Conservation (phyloP, 2,888 invertebrate genomes). For the Drosophila neoperkinsi region DNA sequence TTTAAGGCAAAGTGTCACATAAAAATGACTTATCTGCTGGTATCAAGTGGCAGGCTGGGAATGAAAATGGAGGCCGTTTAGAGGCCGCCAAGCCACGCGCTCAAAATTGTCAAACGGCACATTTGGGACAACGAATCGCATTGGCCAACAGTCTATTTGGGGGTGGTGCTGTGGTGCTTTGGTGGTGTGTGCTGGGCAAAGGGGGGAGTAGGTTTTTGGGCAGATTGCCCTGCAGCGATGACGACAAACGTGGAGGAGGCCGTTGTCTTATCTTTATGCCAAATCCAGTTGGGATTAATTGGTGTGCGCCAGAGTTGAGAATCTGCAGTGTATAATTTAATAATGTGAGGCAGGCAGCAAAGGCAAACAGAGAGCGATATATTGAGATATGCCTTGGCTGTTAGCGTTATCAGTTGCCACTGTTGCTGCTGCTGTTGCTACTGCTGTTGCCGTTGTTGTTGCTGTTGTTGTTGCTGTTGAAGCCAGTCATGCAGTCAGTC, state of each 20-base stretch:
- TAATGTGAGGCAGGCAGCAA: conserved; percentile 65
- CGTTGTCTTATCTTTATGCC: conserved; percentile 77
- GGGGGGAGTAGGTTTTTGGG: conserved; percentile 23
- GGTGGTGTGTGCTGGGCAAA: too few relatives aligned
- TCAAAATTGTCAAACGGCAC: conserved; percentile 72
- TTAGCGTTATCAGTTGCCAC: conserved; percentile 66
- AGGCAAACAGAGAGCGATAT: conserved; percentile 9
- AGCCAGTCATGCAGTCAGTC: conserved; percentile 29
- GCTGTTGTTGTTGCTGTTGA: conserved; percentile 18
- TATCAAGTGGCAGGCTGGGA: conserved; percentile 78
- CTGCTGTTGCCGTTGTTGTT: conserved; percentile 20
- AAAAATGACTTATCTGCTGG: conserved; percentile 84
- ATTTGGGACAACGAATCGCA: conserved; percentile 39
- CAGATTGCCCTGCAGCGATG: conserved; percentile 63
- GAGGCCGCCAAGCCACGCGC: conserved; percentile 68
- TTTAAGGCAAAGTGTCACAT: conserved; percentile 84
- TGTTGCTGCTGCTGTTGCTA: conserved; percentile 1
- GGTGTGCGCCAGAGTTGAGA: conserved; percentile 58
- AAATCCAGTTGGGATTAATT: conserved; percentile 81
- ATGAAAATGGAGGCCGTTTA: conserved; percentile 48
- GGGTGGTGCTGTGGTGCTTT: neutral
- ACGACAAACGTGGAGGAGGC: conserved; percentile 37
- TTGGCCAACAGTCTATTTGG: conserved; percentile 12
- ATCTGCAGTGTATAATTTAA: conserved; percentile 76
- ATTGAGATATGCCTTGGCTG: conserved; percentile 19